These are phyloP conservation scores for Drosophila nigritarsus DNA, from an alignment of 2,888 invertebrate species.

Conservation along the genomic window DNA sequence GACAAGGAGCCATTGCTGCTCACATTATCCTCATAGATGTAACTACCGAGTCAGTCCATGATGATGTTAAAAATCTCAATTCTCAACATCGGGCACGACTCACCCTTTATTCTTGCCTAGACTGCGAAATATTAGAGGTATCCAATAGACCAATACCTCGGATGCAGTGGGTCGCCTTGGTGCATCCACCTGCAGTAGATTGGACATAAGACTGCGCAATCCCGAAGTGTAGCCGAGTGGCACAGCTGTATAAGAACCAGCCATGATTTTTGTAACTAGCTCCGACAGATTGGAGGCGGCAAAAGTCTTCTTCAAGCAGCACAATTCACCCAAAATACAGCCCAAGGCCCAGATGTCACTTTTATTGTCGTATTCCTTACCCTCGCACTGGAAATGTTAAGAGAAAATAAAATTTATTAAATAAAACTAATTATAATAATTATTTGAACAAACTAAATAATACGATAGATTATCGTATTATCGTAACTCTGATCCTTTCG, in stretches of 20 bases:
- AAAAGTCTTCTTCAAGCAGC: conserved; percentile 89
- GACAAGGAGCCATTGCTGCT: conserved; percentile 55
- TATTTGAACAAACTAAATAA: too few species aligned
- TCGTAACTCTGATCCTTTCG: background rate
- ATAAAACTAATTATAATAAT: background rate
- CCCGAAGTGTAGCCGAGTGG: conserved; percentile 88
- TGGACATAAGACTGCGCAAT: conserved; percentile 87
- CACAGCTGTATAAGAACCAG: conserved; percentile 89
- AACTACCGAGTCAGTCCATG: conserved; percentile 50
- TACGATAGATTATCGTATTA: too few species aligned
- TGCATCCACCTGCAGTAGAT: conserved; percentile 88
- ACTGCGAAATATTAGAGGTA: conserved; percentile 86
- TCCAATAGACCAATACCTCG: conserved; percentile 86
- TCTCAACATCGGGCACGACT: background rate
- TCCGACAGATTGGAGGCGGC: conserved; percentile 90
- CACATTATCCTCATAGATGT: conserved; percentile 81
- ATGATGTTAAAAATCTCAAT: too few species aligned
- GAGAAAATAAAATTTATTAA: background rate
- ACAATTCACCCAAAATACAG: conserved; percentile 91
- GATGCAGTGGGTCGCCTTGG: conserved; percentile 88
- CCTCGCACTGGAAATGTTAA: conserved; percentile 87
- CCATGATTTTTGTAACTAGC: conserved; percentile 90
- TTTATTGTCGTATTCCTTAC: conserved; percentile 90
- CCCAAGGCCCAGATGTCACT: conserved; percentile 92
- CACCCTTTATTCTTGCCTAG: conserved; percentile 84